Percentiles rank a stretch among this genome's conserved stretches.
phyloP scores from a whole-genome alignment of 2,888 invertebrate species.

The Ferdinandea cuprea region DNA sequence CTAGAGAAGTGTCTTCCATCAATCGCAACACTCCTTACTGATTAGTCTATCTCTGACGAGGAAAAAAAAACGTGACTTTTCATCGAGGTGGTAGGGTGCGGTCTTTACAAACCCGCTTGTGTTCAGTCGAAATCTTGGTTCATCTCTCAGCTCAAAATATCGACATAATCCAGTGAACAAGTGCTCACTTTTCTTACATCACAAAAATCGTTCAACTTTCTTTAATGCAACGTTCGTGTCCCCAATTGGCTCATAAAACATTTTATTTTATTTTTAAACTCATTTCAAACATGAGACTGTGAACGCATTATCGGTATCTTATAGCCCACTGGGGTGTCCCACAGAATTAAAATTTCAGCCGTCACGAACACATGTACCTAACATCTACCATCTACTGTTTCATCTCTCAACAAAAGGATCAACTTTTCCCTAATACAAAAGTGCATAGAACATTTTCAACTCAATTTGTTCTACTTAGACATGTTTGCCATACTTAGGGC shows the following conservation, averaged over 20 bases:
- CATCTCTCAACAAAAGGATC: slow-evolving; percentile 44
- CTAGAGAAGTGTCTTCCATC: too few relatives aligned
- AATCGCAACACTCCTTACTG: too few relatives aligned
- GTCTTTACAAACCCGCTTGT: too few relatives aligned
- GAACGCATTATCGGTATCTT: slow-evolving; percentile 14
- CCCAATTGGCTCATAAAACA: background rate
- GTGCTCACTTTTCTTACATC: too few relatives aligned
- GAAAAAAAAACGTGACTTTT: too few relatives aligned
- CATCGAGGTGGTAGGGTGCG: too few relatives aligned
- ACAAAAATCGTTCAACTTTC: too few relatives aligned
- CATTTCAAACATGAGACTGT: slow-evolving; percentile 14
- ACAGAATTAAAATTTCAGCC: slow-evolving; percentile 36
- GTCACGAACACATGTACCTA: slow-evolving; percentile 23
- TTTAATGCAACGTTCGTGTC: too few relatives aligned
- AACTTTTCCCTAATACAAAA: slow-evolving; percentile 41
- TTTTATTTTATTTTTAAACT: background rate
- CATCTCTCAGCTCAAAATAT: too few relatives aligned
- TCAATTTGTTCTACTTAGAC: slow-evolving; percentile 56
- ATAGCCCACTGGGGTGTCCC: slow-evolving; percentile 16
- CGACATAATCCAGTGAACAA: too few relatives aligned
- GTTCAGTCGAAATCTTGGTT: too few relatives aligned
- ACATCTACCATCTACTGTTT: slow-evolving; percentile 6
- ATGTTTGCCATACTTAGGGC: slow-evolving; percentile 17
- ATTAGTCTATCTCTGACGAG: too few relatives aligned
- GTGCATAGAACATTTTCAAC: slow-evolving; percentile 48